phyloP scores from a whole-genome alignment of 2,797 vertebrate genomes.

The Sebastes kiyomatsui region DNA sequence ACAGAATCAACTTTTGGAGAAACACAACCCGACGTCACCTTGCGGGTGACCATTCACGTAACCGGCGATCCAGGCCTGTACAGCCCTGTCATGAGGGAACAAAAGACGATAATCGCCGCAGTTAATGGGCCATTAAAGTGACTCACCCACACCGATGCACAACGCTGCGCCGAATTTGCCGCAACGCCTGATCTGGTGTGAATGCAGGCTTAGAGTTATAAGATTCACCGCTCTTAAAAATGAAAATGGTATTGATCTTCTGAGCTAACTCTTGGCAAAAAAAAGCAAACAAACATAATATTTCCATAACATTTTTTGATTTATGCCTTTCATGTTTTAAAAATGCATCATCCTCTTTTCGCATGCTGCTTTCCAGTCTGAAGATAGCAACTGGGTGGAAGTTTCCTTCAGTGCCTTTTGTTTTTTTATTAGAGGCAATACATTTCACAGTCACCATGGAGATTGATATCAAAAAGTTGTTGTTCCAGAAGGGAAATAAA shows the following conservation, averaged over 20 bases:
- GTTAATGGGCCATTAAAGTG: no score
- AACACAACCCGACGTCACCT: no score
- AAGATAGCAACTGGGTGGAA: neutral
- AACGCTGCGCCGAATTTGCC: no score
- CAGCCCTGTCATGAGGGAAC: no score
- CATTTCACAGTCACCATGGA: constrained; percentile 35
- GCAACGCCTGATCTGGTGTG: no score
- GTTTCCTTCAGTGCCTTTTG: neutral
- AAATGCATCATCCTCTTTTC: neutral
- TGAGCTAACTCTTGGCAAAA: neutral
- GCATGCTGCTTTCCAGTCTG: neutral
- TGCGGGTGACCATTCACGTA: no score
- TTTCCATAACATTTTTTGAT: neutral
- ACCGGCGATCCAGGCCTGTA: no score
- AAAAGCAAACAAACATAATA: neutral
- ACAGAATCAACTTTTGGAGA: no score
- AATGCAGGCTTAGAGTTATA: neutral
- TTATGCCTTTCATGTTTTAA: neutral
- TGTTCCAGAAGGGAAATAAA: constrained; percentile 22
- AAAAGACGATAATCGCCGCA: no score
- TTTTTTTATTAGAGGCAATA: constrained; percentile 8
- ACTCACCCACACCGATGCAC: no score
- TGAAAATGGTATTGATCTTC: neutral
- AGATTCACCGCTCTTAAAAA: no score
- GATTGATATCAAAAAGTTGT: constrained; percentile 29